Conservation (phyloP, 1,140 invertebrate species). For the Elymnias hypermnestra region DNA sequence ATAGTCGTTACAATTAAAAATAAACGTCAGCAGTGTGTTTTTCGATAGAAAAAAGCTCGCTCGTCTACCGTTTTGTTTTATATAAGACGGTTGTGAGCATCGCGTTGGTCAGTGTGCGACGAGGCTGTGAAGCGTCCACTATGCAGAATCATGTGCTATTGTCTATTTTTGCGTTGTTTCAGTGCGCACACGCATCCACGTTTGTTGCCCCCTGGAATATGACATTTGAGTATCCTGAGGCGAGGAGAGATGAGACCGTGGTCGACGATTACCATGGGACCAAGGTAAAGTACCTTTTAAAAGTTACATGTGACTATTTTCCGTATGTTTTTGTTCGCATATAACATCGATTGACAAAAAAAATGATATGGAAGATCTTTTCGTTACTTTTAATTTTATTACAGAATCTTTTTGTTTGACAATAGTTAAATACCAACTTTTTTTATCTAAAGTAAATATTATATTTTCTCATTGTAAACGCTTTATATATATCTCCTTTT, state of each 20-base stretch:
- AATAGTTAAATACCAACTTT: no score
- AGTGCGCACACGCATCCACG: slow-evolving; percentile 47
- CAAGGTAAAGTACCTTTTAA: slow-evolving; percentile 79
- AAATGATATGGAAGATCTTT: no score
- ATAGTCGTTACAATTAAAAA: neutral
- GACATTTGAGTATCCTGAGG: slow-evolving; percentile 83
- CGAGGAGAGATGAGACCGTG: slow-evolving; percentile 85
- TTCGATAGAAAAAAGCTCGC: slow-evolving; percentile 1
- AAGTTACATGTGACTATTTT: no score
- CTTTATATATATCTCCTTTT: no score
- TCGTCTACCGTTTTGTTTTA: slow-evolving; percentile 16
- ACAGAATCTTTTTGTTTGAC: no score
- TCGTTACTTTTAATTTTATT: no score
- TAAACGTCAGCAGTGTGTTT: neutral
- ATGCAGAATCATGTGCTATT: slow-evolving; percentile 38
- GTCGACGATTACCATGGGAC: slow-evolving; percentile 89
- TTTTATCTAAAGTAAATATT: no score
- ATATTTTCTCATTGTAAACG: no score
- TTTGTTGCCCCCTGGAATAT: slow-evolving; percentile 41
- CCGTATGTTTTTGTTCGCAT: neutral
- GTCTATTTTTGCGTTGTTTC: slow-evolving; percentile 50
- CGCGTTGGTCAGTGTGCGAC: slow-evolving; percentile 34
- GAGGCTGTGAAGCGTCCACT: slow-evolving; percentile 23
- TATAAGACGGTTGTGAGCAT: slow-evolving; percentile 37
- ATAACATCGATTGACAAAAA: no score